phyloP scores from a whole-genome alignment of 2,113 vertebrate species.

The Anolis sagrei region DNA sequence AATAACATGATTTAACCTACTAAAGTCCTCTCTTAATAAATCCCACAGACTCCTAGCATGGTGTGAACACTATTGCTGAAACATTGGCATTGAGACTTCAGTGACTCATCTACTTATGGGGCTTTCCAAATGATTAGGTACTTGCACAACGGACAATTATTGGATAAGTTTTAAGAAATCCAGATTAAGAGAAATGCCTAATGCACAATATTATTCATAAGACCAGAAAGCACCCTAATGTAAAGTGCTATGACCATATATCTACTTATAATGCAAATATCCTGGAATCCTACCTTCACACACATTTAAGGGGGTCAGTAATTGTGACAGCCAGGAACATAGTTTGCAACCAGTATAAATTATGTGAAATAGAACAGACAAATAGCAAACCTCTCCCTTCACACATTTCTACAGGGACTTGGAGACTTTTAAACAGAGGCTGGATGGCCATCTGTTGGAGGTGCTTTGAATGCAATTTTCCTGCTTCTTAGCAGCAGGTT shows the following conservation, averaged over 20 bases:
- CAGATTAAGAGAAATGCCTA: neutral
- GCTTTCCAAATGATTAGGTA: neutral
- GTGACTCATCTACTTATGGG: neutral
- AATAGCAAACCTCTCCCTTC: neutral
- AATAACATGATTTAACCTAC: neutral
- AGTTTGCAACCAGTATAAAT: neutral
- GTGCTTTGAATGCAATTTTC: too few species aligned
- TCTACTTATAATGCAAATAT: neutral
- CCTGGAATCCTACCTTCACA: neutral
- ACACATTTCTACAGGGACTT: neutral
- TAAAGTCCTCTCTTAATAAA: conserved; percentile 4
- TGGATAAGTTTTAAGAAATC: neutral
- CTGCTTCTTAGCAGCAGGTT: too few species aligned
- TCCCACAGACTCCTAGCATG: neutral
- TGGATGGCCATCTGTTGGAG: too few species aligned
- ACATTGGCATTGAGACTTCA: neutral
- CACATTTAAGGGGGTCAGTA: neutral
- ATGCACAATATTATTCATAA: neutral
- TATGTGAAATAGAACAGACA: neutral
- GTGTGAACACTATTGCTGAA: conserved; percentile 9
- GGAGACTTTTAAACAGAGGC: too few species aligned
- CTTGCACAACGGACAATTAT: neutral
- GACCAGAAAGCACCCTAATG: neutral
- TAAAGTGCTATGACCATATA: neutral
- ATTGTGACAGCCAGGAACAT: neutral